These are phyloP conservation scores for Smutsia gigantea DNA, from an alignment of 2,797 vertebrate genomes.

Conservation along the genomic window DNA sequence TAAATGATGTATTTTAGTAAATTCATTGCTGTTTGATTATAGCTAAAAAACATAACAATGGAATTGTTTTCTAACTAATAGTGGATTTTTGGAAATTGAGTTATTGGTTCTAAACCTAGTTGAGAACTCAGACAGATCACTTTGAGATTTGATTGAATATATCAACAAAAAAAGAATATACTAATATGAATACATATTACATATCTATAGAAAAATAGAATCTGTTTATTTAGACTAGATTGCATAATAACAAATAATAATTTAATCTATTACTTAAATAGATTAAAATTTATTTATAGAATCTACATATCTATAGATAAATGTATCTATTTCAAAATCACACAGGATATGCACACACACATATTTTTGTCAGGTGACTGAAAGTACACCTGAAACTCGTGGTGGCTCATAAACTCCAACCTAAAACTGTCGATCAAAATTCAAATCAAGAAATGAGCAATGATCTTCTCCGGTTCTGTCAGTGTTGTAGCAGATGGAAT, in stretches of 20 bases:
- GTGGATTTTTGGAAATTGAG: neutral
- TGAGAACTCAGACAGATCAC: neutral
- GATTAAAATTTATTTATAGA: too few relatives aligned
- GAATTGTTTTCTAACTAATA: neutral
- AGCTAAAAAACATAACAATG: neutral
- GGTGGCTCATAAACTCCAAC: neutral
- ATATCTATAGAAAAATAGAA: neutral
- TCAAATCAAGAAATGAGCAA: neutral
- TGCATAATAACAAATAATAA: too few relatives aligned
- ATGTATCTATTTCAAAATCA: neutral
- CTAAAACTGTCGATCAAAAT: neutral
- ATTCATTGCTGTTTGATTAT: neutral
- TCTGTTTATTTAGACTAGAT: too few relatives aligned
- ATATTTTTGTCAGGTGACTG: neutral
- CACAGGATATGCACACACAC: neutral
- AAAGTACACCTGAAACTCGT: neutral
- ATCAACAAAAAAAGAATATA: slow-evolving; percentile 3
- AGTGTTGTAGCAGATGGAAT: neutral
- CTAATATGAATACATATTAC: neutral
- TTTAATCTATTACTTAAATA: too few relatives aligned
- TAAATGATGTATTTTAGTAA: neutral
- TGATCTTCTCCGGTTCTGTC: neutral
- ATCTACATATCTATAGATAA: neutral
- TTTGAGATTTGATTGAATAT: neutral
- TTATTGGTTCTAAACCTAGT: neutral